Percentiles rank a stretch among this genome's conserved stretches.
These are phyloP conservation scores for Callosobruchus maculatus DNA, from an alignment of 2,888 invertebrate species.

Conservation along the genomic window DNA sequence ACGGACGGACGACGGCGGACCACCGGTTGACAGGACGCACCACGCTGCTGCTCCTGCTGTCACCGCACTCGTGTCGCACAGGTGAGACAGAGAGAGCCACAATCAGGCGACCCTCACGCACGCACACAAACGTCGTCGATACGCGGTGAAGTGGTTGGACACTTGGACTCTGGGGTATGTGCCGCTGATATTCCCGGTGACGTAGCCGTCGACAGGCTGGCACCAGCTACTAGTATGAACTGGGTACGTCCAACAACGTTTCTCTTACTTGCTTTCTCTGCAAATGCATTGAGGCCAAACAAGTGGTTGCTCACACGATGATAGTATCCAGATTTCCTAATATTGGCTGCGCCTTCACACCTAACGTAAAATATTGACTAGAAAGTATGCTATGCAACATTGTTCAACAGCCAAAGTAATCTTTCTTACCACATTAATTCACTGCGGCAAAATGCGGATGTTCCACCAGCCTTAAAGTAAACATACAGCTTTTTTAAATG, in stretches of 20 bases:
- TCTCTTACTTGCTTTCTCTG: not conserved
- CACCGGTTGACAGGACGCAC: not conserved
- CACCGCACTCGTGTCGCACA: not conserved
- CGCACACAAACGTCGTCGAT: not conserved
- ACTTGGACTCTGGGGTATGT: not conserved
- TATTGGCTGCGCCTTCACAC: too few relatives aligned
- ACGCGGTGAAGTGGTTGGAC: not conserved
- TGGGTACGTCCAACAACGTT: not conserved
- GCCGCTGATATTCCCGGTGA: not conserved
- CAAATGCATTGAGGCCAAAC: not conserved
- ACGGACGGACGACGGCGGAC: not conserved
- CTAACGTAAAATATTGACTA: too few relatives aligned
- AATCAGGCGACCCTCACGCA: not conserved
- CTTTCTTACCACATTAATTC: too few relatives aligned
- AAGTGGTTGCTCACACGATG: not conserved
- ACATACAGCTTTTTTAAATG: too few relatives aligned
- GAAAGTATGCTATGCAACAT: too few relatives aligned
- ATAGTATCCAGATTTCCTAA: too few relatives aligned
- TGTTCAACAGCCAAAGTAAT: too few relatives aligned
- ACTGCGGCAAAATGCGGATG: too few relatives aligned
- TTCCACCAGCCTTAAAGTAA: too few relatives aligned
- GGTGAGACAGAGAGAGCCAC: not conserved
- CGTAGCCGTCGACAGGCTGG: not conserved
- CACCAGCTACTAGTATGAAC: not conserved
- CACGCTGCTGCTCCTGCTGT: not conserved